Conservation (phyloP, 2,797 vertebrate species). For the Valencia hispanica region DNA sequence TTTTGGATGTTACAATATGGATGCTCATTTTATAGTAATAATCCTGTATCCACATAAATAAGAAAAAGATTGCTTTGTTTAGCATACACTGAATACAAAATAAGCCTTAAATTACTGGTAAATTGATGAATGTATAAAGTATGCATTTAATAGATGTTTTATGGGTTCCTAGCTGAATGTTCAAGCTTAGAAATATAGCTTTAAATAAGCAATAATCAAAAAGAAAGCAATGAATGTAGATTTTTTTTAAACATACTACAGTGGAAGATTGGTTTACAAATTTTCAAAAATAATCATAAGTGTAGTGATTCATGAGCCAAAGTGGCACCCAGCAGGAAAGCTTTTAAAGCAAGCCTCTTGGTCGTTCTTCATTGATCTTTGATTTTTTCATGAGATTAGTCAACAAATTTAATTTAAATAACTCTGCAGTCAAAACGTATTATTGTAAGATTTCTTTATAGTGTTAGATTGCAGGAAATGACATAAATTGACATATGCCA, state of each 20-base stretch:
- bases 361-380: constrained; percentile 22
- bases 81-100: constrained; percentile 11
- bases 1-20: background rate
- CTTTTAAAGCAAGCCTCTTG: constrained; percentile 32
- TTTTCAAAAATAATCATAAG: constrained; percentile 1
- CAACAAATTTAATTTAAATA: background rate
- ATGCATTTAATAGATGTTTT: background rate
- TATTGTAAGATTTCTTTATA: background rate
- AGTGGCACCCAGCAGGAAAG: constrained; percentile 14
- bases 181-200: background rate
- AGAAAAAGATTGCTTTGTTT: background rate
- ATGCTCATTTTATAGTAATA: background rate
- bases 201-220: background rate
- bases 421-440: background rate
- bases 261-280: background rate
- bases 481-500: too few species aligned
- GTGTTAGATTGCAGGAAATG: background rate
- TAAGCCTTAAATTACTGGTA: constrained; percentile 1
- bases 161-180: background rate
- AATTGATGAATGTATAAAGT: background rate
- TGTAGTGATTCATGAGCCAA: constrained; percentile 25
- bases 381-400: background rate
- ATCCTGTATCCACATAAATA: background rate
- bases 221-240: background rate
- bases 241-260: background rate